Base-by-base conservation (phyloP, 2,888 invertebrate species). In the Drosophila imparisetae region DNA sequence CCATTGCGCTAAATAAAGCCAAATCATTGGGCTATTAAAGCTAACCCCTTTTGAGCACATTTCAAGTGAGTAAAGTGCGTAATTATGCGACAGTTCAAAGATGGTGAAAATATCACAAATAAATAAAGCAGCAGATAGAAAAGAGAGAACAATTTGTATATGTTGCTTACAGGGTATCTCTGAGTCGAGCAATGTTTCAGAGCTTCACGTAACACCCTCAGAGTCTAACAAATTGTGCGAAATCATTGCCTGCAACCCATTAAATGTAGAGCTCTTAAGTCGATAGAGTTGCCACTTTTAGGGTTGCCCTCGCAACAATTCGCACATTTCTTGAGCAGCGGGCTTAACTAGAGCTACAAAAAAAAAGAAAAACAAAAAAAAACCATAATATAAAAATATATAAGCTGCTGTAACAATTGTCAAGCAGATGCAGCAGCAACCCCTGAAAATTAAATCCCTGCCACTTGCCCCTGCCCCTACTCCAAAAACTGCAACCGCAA, bases 381-480 rank as follows among this genome's bases (percentile, higher is more conserved):
- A 11, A 18, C 36, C 2, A 36, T 24, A 15, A 45, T 21, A 21
- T 15, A 55, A 53, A 52, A 53, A 18, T 32, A 50, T 32, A 24
- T 55, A 54, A 68, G 60, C 72, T 67, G 59, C 66, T 50, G 45
- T 4, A 53, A 69, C 61, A 67, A 66, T 72, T 82, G 75, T 64
- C 48, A 70, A 72, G 67, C 79, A 78, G 71, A 78, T 79, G 78
- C 80, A 78, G 59, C 67, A 67, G 70, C 62, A 63, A 81, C 78
- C 82, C 79, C 58, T 29, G 30, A 49, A 59, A 58, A 42, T 24
- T 24, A 40, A 38, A 57, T 21, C 30, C 48, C 27, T 38, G 38
- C 15, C 53, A 21, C 66, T 45, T 57, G 40, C 60, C 40, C 55
- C 53, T 27, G 58, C 29, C 29, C 49, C 45, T 15, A 55, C 64